phyloP scores from a whole-genome alignment of 2,797 vertebrate species.

The Sparidentex hasta region DNA sequence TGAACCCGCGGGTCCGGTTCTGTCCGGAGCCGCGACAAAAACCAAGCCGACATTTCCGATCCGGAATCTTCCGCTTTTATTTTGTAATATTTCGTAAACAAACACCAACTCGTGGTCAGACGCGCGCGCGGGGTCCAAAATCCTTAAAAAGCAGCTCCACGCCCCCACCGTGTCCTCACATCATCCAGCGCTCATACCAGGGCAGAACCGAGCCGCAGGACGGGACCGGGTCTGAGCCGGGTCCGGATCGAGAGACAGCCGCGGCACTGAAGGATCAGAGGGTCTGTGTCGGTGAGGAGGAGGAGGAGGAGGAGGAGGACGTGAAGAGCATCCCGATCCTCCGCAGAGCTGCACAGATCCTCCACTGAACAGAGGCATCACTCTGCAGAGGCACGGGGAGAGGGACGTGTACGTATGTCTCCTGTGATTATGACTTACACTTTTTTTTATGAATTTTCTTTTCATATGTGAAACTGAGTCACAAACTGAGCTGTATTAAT shows the following conservation, averaged over 20 bases:
- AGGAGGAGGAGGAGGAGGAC: slow-evolving; percentile 26
- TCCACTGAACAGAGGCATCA: rapidly evolving
- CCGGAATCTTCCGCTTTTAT: neutral
- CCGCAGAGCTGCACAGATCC: slow-evolving; percentile 63
- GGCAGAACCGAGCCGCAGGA: slow-evolving; percentile 4
- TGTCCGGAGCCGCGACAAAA: slow-evolving; percentile 5
- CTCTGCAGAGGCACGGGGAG: neutral
- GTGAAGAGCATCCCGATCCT: slow-evolving; percentile 60
- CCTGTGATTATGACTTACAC: too few relatives aligned
- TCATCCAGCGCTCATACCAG: neutral
- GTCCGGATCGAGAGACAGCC: neutral
- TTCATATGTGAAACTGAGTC: too few relatives aligned
- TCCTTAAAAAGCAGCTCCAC: neutral
- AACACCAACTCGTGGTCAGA: slow-evolving; percentile 45
- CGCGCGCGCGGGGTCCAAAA: slow-evolving; percentile 26
- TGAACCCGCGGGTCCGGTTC: neutral
- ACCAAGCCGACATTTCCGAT: neutral
- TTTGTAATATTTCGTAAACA: slow-evolving; percentile 32
- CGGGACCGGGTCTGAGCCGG: neutral
- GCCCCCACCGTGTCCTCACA: slow-evolving; percentile 5
- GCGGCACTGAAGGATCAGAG: slow-evolving; percentile 14
- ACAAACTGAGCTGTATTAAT: too few relatives aligned
- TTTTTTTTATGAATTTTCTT: too few relatives aligned
- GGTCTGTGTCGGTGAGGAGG: slow-evolving; percentile 19
- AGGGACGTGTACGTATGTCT: too few relatives aligned